These are phyloP conservation scores for Drosophila testacea DNA, from an alignment of 2,888 invertebrate genomes.

Conservation along the genomic window DNA sequence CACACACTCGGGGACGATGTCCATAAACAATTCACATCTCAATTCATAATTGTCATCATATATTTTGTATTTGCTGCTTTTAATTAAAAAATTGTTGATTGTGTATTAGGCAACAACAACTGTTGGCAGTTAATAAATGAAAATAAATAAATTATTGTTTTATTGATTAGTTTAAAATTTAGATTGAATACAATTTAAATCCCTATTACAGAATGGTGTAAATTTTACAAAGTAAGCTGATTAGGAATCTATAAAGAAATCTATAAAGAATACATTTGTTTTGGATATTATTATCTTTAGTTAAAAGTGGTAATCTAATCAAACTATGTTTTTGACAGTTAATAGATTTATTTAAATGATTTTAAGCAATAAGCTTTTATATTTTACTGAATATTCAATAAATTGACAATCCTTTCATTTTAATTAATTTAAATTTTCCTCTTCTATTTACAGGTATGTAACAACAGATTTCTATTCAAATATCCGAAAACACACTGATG, in stretches of 20 bases:
- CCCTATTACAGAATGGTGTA: background rate
- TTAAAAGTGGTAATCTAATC: background rate
- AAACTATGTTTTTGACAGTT: background rate
- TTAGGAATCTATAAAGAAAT: too few species aligned
- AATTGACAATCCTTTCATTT: background rate
- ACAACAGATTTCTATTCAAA: background rate
- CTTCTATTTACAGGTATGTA: constrained; percentile 60
- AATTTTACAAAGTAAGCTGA: background rate
- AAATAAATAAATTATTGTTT: background rate
- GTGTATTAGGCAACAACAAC: constrained; percentile 10
- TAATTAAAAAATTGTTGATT: constrained; percentile 51
- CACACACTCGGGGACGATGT: background rate
- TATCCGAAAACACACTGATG: background rate
- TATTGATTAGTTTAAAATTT: background rate
- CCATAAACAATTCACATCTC: constrained; percentile 59
- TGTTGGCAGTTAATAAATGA: constrained; percentile 21
- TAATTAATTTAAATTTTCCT: background rate
- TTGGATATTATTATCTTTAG: background rate
- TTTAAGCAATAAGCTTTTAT: background rate
- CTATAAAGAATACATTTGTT: too few species aligned
- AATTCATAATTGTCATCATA: constrained; percentile 66
- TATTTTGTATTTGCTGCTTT: constrained; percentile 42
- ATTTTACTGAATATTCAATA: background rate
- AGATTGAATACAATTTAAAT: too few species aligned
- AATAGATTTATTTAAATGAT: background rate